Evolutionary conservation across 2,888 invertebrate genomes (phyloP), one percentile per base, ranked within the genome.

Genomic region (Meteorus colon): DNA sequence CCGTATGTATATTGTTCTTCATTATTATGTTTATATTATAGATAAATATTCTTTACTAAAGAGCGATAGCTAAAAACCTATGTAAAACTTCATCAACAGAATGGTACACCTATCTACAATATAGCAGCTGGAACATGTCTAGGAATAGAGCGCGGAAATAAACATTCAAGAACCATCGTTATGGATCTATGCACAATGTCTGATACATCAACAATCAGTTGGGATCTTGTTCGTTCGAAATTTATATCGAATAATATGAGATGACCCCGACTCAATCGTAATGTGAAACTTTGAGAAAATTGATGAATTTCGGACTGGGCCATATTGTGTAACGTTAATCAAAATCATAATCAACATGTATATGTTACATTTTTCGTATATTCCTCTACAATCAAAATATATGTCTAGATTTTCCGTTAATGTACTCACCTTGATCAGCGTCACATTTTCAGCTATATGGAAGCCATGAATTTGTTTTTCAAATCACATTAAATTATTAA

Each of bases 61-160:
- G 8, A 34, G 8, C 34, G 2, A 34, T 4, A 34, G 4, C 8
- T 34, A 4, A 34, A 34, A 34, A 2, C 8, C 8, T 34, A 2
- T 34, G 8, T 34, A 34, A 34, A 34, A 71, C 74, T 4, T 51
- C 60, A 71, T 71, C 70, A 70, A 74, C 86, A 95, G 94, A 92
- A 91, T 73, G 92, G 92, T 70, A 94, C 94, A 78, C 95, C 96
- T 0, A 92, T 97, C 63, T 97, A 97, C 89, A 97, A 96, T 86
- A 92, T 95, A 83, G 97, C 97, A 24, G 94, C 95, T 6, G 97
- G 97, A 0, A 95, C 95, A 81, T 97, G 97, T 85, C 90, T 97
- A 41, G 94, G 94, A 19, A 94, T 91, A 3, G 83, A 88, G 1
- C 85, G 88, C 34, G 86, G 89, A 8, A 85, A 86, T 63, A 88